A percentile compares a stretch with the other conserved stretches of the same genome.
Evolutionary conservation across 2,797 vertebrate species (phyloP).

Genomic region (Hydrophis major): DNA sequence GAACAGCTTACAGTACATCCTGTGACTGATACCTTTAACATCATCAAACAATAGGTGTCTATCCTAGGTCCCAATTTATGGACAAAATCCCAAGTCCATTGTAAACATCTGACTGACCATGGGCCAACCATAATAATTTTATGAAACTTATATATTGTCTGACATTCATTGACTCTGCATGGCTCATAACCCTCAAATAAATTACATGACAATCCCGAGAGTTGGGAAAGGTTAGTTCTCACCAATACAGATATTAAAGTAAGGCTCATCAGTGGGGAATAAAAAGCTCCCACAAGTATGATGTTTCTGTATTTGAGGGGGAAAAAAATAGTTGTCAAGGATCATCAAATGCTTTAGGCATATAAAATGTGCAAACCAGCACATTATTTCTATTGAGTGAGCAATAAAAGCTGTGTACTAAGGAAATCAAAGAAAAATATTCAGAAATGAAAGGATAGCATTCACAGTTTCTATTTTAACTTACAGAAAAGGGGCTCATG

Average conservation of each 20-base stretch:
- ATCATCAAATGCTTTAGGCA: constrained; percentile 40
- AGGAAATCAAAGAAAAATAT: constrained; percentile 38
- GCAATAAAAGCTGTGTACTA: constrained; percentile 46
- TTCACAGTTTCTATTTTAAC: constrained; percentile 48
- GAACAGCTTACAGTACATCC: not conserved
- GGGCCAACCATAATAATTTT: not conserved
- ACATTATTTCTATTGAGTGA: constrained; percentile 55
- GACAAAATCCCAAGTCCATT: not conserved
- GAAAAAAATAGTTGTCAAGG: constrained; percentile 40
- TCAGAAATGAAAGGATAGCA: constrained; percentile 44
- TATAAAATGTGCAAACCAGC: constrained; percentile 40
- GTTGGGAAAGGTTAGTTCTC: not conserved
- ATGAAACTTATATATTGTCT: not conserved
- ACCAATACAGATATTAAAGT: not conserved
- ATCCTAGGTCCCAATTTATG: not conserved
- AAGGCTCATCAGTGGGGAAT: constrained; percentile 14
- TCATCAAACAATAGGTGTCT: not conserved
- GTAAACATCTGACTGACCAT: not conserved
- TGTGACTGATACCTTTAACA: not conserved
- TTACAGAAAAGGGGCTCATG: constrained; percentile 23
- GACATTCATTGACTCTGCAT: not conserved
- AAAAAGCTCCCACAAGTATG: constrained; percentile 35
- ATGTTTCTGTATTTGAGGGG: constrained; percentile 12
- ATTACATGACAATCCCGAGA: not conserved
- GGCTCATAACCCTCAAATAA: not conserved